phyloP scores from a whole-genome alignment of 2,113 vertebrate genomes.

The Pteropus alecto region DNA sequence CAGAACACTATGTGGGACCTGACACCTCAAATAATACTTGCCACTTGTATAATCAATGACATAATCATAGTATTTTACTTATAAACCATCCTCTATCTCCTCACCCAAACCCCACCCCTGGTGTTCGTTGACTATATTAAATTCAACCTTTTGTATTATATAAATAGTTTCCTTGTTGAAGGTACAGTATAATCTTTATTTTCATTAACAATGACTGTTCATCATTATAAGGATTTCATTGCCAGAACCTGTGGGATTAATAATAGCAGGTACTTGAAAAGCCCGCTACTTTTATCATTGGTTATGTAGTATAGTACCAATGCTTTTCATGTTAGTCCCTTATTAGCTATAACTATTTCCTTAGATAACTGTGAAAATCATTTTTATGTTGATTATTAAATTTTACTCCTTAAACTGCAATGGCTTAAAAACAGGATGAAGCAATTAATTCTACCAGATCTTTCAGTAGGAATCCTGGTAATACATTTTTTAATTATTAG shows the following conservation, averaged over 20 bases:
- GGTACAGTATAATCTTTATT: slow-evolving; percentile 61
- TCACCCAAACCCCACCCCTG: background rate
- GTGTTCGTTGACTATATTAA: slow-evolving; percentile 68
- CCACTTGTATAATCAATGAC: no score
- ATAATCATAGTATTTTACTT: background rate
- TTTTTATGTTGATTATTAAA: slow-evolving; percentile 33
- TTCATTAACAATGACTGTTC: slow-evolving; percentile 72
- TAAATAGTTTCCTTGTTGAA: slow-evolving; percentile 64
- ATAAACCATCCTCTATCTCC: slow-evolving; percentile 24
- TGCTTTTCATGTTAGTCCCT: slow-evolving; percentile 32
- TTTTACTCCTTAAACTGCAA: slow-evolving; percentile 50
- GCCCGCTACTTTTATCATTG: slow-evolving; percentile 53
- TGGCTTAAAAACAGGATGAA: slow-evolving; percentile 1
- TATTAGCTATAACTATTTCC: slow-evolving; percentile 24
- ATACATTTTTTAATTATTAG: background rate
- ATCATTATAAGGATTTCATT: slow-evolving; percentile 64
- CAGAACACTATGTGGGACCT: slow-evolving; percentile 13
- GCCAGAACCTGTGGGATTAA: slow-evolving; percentile 51
- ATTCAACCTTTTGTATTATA: slow-evolving; percentile 62
- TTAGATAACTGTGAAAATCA: slow-evolving; percentile 13
- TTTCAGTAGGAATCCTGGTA: background rate
- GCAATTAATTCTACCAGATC: background rate
- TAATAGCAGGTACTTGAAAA: slow-evolving; percentile 59
- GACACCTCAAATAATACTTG: slow-evolving; percentile 48
- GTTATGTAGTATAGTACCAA: background rate